phyloP scores from a whole-genome alignment of 2,888 invertebrate genomes.

The Ophion obscuratus region DNA sequence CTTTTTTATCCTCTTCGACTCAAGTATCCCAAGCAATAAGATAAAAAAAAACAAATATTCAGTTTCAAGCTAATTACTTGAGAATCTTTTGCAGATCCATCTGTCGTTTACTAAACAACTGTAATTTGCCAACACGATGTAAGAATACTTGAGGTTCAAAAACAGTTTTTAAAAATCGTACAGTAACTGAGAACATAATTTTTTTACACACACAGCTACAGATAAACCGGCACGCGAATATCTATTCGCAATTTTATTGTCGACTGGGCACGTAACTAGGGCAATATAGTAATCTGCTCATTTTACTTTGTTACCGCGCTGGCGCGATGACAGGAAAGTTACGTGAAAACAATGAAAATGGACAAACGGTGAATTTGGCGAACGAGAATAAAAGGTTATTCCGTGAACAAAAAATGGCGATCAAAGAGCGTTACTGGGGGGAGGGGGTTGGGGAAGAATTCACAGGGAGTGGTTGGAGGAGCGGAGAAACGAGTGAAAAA shows the following conservation, averaged over 20 bases:
- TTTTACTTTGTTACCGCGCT: conserved; percentile 4
- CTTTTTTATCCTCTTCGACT: not conserved
- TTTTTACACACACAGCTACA: not conserved
- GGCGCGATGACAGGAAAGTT: conserved; percentile 16
- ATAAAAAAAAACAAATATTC: not conserved
- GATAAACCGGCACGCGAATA: not conserved
- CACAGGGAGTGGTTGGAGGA: not conserved
- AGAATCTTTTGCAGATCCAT: not conserved
- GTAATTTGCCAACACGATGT: not conserved
- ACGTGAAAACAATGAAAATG: conserved; percentile 1
- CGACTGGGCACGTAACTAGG: not conserved
- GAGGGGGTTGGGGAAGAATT: not conserved
- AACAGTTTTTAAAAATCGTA: not conserved
- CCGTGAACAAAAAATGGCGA: conserved; percentile 29
- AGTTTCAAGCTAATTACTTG: not conserved
- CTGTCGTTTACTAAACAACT: not conserved
- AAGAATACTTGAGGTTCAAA: not conserved
- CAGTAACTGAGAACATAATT: not conserved
- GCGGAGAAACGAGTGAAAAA: conserved; percentile 53
- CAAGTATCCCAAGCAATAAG: not conserved
- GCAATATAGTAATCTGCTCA: not conserved
- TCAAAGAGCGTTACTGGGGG: conserved; percentile 23
- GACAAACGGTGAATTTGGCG: conserved; percentile 12
- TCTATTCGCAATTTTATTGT: not conserved
- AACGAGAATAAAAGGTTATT: conserved; percentile 16